Base-by-base conservation (phyloP, 1,140 invertebrate genomes). In the Saccostrea echinata region DNA sequence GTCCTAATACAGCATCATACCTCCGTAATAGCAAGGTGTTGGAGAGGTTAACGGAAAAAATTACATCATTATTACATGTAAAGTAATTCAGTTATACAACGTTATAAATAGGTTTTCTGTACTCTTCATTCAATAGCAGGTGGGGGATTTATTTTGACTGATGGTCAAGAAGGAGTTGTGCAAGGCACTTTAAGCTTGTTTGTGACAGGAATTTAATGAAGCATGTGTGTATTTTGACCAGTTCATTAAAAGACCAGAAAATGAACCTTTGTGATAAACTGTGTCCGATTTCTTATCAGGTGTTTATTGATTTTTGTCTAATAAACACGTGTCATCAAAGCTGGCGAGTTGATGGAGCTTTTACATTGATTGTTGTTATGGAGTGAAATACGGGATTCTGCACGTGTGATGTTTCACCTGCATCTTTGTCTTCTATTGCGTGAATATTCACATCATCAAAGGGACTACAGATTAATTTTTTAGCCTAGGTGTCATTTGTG, bases 371-470 rank as follows among this genome's bases (percentile, higher is more conserved):
- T 76, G 57, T 64, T 21, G 68, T 76, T 12, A 76, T 27, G 12
- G 68, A 76, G 24, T 76, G 68, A 76, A 33, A 76, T 33, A 76
- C 27, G 68, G 68, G 68, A 76, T 76, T 8, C 68, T 76, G 68
- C 68, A 30, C 24, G 57, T 24, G 24, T 76, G 30, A 76, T 76
- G 68, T 76, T 33, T 33, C 68, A 76, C 68, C 68, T 76, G 68
- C 13, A 27, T 76, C 68, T 76, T 76, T 76, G 68, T 76, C 68
- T 76, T 76, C 27, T 30, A 76, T 76, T 76, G 68, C 27, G 68
- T 76, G 68, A 33, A 76, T 76, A 76, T 76, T 76, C 68, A 30
- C 68, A 30, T 30, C 68, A 76, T 76, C 68, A 76, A 76, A 76
- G 30, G 6, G 27, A 30, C 27, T 76, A 18, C 27, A 30, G 11